Evolutionary conservation across 2,888 invertebrate species (phyloP).

Genomic region (Eugnorisma glareosa): DNA sequence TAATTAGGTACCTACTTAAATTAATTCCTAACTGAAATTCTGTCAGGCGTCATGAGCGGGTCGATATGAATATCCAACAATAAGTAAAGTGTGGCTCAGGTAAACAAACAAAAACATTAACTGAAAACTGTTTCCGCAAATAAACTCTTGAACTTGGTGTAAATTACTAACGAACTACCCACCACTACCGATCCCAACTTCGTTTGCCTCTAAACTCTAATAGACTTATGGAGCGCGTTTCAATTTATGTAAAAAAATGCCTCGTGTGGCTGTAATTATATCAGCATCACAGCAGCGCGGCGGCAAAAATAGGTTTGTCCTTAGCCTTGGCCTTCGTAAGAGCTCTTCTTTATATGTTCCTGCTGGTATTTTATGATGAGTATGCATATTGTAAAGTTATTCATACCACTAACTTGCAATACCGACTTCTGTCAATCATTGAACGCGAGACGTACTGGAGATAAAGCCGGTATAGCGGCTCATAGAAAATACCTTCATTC

Average conservation of each 20-base stretch:
- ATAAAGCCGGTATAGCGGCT: background rate
- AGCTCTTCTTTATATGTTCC: background rate
- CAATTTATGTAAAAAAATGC: background rate
- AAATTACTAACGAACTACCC: conserved; percentile 2
- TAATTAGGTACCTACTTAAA: too few species aligned
- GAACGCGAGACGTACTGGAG: background rate
- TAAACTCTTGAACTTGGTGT: background rate
- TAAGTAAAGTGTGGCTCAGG: conserved; percentile 5
- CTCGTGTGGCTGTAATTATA: background rate
- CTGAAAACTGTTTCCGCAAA: conserved; percentile 4
- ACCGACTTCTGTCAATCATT: background rate
- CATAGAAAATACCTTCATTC: background rate
- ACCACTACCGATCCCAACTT: background rate
- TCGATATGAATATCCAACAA: background rate
- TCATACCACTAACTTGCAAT: background rate
- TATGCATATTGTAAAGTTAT: background rate
- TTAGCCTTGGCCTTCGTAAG: background rate
- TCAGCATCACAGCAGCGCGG: background rate
- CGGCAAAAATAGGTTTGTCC: background rate
- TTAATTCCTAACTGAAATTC: background rate
- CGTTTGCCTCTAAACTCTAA: background rate
- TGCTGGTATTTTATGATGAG: background rate
- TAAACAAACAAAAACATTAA: conserved; percentile 3
- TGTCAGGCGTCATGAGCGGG: background rate
- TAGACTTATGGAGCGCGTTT: background rate